Evolutionary conservation across 1,140 invertebrate species (phyloP).

Genomic region (Pemphigus obesinymphae): DNA sequence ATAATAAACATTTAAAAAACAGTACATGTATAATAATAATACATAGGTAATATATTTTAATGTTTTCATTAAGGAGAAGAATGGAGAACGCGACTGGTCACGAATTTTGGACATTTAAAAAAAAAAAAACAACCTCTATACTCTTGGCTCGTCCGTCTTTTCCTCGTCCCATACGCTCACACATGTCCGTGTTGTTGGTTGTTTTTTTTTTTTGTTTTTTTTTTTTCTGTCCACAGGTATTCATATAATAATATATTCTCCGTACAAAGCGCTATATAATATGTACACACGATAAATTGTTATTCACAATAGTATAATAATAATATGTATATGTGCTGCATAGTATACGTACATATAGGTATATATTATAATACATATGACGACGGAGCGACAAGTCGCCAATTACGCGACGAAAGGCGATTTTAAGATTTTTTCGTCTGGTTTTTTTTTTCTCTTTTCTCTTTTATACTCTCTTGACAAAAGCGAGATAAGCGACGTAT

Average conservation of each 20-base stretch:
- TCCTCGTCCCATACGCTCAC: neutral
- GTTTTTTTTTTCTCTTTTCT: no score
- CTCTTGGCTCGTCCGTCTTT: neutral
- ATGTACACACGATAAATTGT: neutral
- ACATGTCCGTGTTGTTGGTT: neutral
- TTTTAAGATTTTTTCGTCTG: conserved; percentile 14
- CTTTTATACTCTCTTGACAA: neutral
- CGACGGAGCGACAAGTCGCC: neutral
- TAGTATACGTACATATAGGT: no score
- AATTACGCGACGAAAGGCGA: conserved; percentile 30
- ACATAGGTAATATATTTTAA: conserved; percentile 29
- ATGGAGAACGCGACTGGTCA: conserved; percentile 16
- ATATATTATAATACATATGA: neutral
- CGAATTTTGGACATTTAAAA: conserved; percentile 25
- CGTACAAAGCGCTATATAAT: neutral
- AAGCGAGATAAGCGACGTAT: neutral
- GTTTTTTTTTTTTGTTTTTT: neutral
- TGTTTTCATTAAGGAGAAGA: conserved; percentile 30
- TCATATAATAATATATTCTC: conserved; percentile 6
- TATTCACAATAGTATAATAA: conserved; percentile 14
- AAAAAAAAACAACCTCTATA: neutral
- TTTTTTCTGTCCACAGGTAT: neutral
- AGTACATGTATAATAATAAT: neutral
- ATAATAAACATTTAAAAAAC: conserved; percentile 15
- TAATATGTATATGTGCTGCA: no score